These are phyloP conservation scores for Ianthella basta DNA, from an alignment of 37 sponge, comb jelly and placozoan species.

Conservation along the genomic window DNA sequence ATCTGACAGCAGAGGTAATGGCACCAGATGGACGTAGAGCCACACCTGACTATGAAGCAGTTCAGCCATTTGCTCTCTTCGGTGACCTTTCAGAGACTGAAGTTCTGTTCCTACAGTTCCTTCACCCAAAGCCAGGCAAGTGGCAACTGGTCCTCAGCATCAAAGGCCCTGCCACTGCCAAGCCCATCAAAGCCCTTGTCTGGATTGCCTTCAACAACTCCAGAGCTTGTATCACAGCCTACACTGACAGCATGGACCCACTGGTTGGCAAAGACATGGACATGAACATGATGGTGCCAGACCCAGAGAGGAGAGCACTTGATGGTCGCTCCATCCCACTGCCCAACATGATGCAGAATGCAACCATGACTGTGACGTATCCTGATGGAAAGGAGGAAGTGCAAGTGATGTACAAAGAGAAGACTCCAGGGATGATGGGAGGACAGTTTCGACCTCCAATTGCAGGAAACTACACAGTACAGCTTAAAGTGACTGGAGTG, in stretches of 20 bases:
- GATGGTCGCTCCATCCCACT: neutral
- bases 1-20: neutral
- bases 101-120: neutral
- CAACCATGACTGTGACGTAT: neutral
- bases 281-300: neutral
- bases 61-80: neutral
- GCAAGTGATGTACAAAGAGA: neutral
- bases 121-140: neutral
- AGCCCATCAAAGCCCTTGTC: neutral
- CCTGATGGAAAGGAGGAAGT: neutral
- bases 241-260: neutral
- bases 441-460: neutral
- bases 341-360: neutral
- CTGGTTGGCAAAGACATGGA: neutral
- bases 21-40: neutral
- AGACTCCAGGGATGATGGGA: neutral
- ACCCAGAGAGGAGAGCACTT: neutral
- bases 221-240: neutral
- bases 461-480: constrained; percentile 1
- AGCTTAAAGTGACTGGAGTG: neutral
- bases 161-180: constrained; percentile 10
- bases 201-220: constrained; percentile 10
- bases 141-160: neutral
- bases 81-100: neutral
- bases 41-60: too few species aligned